Conservation (phyloP, 2,797 vertebrate genomes). For the Nannoperca obscura region DNA sequence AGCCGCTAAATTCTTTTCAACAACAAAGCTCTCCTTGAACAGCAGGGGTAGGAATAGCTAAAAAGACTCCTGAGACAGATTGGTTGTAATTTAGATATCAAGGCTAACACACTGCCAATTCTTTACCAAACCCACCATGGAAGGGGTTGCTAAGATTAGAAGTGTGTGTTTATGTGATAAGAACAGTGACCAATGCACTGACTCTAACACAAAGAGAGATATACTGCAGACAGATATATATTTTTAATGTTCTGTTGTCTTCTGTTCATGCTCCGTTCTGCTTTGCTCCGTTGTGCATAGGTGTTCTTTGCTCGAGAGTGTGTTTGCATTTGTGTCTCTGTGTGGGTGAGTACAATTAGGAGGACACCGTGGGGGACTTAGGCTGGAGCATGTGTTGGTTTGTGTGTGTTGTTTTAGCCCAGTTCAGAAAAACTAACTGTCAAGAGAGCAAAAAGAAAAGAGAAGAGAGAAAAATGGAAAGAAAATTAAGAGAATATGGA, state of each 20-base stretch:
- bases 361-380: neutral
- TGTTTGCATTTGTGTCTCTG: neutral
- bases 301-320: slow-evolving; percentile 14
- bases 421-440: neutral
- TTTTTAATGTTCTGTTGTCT: slow-evolving; percentile 6
- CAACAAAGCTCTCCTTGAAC: slow-evolving; percentile 38
- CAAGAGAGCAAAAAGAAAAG: neutral
- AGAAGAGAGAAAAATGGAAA: neutral
- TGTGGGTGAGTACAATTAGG: slow-evolving; percentile 6
- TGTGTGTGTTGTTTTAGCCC: slow-evolving; percentile 23
- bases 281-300: slow-evolving; percentile 6
- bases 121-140: slow-evolving; percentile 12
- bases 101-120: slow-evolving; percentile 17
- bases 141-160: slow-evolving; percentile 39
- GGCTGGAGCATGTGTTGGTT: slow-evolving; percentile 17
- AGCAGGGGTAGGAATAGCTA: slow-evolving; percentile 33
- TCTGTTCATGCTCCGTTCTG: neutral
- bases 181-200: slow-evolving; percentile 48
- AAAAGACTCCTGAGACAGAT: slow-evolving; percentile 40
- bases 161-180: slow-evolving; percentile 58
- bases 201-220: slow-evolving; percentile 25
- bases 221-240: slow-evolving; percentile 14
- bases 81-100: slow-evolving; percentile 53
- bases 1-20: slow-evolving; percentile 47
- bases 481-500: slow-evolving; percentile 8